Evolutionary conservation across 2,888 invertebrate genomes (phyloP).

Genomic region (Tachina grossa): DNA sequence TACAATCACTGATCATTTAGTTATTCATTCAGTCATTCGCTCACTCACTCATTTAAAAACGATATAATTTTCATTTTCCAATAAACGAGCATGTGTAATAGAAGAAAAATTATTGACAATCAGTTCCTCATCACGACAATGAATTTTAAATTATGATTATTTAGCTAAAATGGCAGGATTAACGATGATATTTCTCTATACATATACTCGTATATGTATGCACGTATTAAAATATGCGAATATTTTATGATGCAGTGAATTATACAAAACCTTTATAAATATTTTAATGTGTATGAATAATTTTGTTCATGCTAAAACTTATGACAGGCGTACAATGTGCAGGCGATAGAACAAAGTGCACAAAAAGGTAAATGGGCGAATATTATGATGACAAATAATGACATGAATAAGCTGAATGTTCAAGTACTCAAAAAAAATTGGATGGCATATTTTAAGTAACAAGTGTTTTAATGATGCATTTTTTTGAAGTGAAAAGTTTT

Average conservation of each 20-base stretch:
- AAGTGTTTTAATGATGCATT: conserved; percentile 36
- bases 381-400: conserved; percentile 47
- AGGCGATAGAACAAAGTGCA: background rate
- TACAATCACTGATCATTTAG: conserved; percentile 53
- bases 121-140: conserved; percentile 73
- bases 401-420: conserved; percentile 19
- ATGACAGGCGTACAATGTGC: conserved; percentile 14
- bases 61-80: conserved; percentile 61
- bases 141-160: conserved; percentile 70
- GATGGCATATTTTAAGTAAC: conserved; percentile 29
- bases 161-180: conserved; percentile 62
- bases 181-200: conserved; percentile 10
- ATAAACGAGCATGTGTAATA: conserved; percentile 42
- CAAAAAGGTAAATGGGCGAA: conserved; percentile 15
- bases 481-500: background rate
- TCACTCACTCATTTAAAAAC: conserved; percentile 52
- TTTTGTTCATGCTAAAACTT: background rate
- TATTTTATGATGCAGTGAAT: conserved; percentile 44
- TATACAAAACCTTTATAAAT: conserved; percentile 54
- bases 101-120: conserved; percentile 70
- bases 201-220: conserved; percentile 6
- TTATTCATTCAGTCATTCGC: conserved; percentile 45
- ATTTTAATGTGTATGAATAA: conserved; percentile 55
- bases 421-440: background rate
- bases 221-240: conserved; percentile 65